A percentile compares a stretch with the other conserved stretches of the same genome.
These are phyloP conservation scores for Manis pentadactyla DNA, from an alignment of 2,797 vertebrate species.

Conservation along the genomic window DNA sequence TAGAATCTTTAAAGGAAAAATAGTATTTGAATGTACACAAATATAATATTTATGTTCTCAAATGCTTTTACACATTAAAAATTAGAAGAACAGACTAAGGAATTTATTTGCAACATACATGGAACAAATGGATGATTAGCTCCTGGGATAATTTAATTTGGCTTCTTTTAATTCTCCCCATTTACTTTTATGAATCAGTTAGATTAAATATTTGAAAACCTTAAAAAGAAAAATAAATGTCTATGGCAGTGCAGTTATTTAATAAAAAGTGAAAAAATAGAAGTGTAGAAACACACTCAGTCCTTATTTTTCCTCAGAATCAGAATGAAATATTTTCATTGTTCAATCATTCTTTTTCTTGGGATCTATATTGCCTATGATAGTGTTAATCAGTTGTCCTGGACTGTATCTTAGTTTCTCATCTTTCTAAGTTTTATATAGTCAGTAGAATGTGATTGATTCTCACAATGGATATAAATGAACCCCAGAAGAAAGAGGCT, in stretches of 20 bases:
- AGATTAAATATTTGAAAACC: not conserved
- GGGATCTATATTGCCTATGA: not conserved
- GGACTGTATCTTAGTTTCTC: not conserved
- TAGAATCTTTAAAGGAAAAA: not conserved
- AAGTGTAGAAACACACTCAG: not conserved
- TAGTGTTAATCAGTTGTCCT: not conserved
- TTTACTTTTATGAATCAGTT: not conserved
- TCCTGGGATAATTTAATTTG: not conserved
- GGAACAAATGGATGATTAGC: not conserved
- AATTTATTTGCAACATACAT: not conserved
- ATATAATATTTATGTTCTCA: not conserved
- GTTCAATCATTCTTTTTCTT: not conserved
- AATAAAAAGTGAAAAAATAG: not conserved
- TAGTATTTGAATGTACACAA: not conserved
- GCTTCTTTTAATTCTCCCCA: not conserved
- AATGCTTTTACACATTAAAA: not conserved
- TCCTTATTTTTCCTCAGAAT: not conserved
- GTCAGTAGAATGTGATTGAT: not conserved
- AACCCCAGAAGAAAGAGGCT: not conserved
- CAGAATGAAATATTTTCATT: not conserved
- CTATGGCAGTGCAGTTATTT: not conserved
- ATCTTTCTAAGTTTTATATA: not conserved
- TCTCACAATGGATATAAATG: not conserved
- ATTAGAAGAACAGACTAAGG: not conserved
- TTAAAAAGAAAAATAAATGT: not conserved